Evolutionary conservation across 2,113 vertebrate species (phyloP), one percentile per base, ranked within the genome.

Genomic region (Lucifuga dentata): DNA sequence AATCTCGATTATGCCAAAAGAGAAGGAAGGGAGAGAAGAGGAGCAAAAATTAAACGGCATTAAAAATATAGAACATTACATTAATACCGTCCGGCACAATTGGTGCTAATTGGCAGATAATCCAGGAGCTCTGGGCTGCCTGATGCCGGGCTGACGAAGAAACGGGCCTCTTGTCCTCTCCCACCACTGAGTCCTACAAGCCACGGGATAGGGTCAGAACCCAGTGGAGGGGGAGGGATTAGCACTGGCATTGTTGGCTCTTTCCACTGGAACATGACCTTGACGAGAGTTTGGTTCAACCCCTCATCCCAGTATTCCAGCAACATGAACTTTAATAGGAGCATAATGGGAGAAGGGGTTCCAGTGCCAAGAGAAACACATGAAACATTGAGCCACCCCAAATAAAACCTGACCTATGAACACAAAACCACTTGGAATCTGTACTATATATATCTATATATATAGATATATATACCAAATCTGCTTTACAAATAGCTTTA

Each of bases 21-120:
- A 73, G 66, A 69, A 80, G 70, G 80, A 76, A 72, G 81, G 60
- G 45, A 76, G 73, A 78, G 84, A 68, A 75, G 77, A 86, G 79
- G 76, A 80, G 72, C 76, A 80, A 73, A 88, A 92, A 91, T 92
- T 88, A 90, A 92, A 92, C 59, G 85, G 86, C 85, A 88, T 91
- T 91, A 92, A 89, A 89, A 89, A 91, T 90, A 91, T 84, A 82
- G 90, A 91, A 93, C 88, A 85, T 90, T 88, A 90, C 86, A 88
- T 89, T 92, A 91, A 93, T 92, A 86, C 89, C 60, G 79, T 81
- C 86, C 76, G 69, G 86, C 86, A 92, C 92, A 93, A 92, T 91
- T 93, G 93, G 83, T 89, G 87, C 89, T 94, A 93, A 93, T 93
- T 93, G 93, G 86, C 87, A 93, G 91, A 93, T 93, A 93, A 94